A percentile compares a stretch with the other conserved stretches of the same genome.
These are phyloP conservation scores for Emmelina monodactyla DNA, from an alignment of 2,888 invertebrate genomes.

Conservation along the genomic window DNA sequence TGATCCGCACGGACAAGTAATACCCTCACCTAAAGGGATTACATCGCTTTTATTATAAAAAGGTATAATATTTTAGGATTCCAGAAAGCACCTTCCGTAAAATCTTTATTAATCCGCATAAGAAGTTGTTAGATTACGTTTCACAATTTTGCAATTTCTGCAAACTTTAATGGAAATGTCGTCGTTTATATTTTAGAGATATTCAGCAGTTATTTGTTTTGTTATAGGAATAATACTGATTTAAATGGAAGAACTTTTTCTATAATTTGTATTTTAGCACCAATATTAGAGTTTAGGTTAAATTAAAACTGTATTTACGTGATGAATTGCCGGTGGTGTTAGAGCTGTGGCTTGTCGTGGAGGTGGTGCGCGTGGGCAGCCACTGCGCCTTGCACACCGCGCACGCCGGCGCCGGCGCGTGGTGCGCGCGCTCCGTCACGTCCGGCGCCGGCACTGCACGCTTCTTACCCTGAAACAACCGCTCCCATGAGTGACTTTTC, in stretches of 20 bases:
- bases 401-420: slow-evolving; percentile 24
- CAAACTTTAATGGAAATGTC: no score
- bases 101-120: no score
- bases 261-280: no score
- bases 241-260: no score
- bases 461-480: slow-evolving; percentile 61
- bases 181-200: no score
- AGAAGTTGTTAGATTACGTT: no score
- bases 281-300: background rate
- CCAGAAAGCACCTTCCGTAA: no score
- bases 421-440: slow-evolving; percentile 57
- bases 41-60: background rate
- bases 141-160: no score
- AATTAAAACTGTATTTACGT: slow-evolving; percentile 42
- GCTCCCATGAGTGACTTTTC: no score
- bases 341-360: slow-evolving; percentile 66
- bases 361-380: slow-evolving; percentile 55
- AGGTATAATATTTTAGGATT: background rate
- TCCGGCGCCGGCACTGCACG: slow-evolving; percentile 64
- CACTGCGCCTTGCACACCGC: slow-evolving; percentile 48
- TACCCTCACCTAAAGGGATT: background rate
- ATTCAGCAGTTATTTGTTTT: no score
- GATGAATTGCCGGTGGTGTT: slow-evolving; percentile 69
- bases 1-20: background rate
- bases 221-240: no score